Evolutionary conservation across 2,113 vertebrate species (phyloP), one percentile per base, ranked within the genome.

Genomic region (Centrocercus urophasianus): DNA sequence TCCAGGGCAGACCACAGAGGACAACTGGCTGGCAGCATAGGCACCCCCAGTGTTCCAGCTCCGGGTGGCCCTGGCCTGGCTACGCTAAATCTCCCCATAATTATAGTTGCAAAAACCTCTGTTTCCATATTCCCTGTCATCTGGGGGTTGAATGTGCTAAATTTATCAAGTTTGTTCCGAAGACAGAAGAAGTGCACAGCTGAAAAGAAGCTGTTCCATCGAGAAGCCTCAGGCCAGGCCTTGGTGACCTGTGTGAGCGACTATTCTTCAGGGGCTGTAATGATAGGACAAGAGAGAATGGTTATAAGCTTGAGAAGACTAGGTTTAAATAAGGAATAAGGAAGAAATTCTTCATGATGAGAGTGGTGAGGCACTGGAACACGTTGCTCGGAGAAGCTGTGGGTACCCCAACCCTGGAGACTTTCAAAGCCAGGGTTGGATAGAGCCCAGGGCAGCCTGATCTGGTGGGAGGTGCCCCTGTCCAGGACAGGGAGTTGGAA

Each of bases 131-230:
- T 21, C 28, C 5, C 16, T 16, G 3, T 10, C 21, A 4, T 7
- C 20, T 61, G 18, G 24, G 21, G n/a, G 8, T 10, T 20, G 22
- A 43, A n/a, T 2, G 1, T 30, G 24, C 16, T 47, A 47, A 28
- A 63, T 11, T 19, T 10, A 56, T 20, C 3, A 0, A 22, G n/a
- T 38, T 47, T n/a, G 21, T 7, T 47, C 34, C 19, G 28, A 6
- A 11, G 32, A 27, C 36, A 19, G 36, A 8, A 42, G 25, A 10
- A 12, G 8, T 1, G 16, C 16, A 10, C 3, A 19, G n/a, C 52
- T 34, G n/a, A 5, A 21, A 13, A 52, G 64, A 13, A 15, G 25
- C 42, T 4, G 30, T 50, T 8, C 1, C 21, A 16, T 0, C 0
- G 5, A 4, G 11, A 13, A 13, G 15, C 36, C 57, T 19, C 40